Conservation (phyloP, 2,113 vertebrate genomes). For the Pseudonaja textilis region DNA sequence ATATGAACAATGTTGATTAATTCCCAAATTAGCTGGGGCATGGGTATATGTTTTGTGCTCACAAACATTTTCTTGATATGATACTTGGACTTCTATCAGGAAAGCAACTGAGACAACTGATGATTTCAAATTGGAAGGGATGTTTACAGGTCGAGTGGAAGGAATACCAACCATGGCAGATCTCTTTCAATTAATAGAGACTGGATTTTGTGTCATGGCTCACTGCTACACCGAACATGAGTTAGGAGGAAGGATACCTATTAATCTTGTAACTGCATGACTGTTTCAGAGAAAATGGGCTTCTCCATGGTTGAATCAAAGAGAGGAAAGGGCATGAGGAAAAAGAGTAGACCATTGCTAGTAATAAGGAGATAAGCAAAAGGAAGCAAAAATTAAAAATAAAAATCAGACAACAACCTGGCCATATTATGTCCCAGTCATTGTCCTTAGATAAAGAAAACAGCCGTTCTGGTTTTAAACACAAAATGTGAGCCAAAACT, state of each 20-base stretch:
- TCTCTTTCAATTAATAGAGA: not conserved
- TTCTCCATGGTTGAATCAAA: not conserved
- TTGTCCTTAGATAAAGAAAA: not conserved
- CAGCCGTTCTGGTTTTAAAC: not conserved
- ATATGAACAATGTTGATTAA: not conserved
- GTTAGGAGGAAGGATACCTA: not conserved
- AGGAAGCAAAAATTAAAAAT: not conserved
- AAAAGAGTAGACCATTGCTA: not conserved
- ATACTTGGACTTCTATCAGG: not conserved
- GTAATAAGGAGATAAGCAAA: slow-evolving; percentile 8
- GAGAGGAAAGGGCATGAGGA: not conserved
- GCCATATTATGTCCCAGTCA: not conserved
- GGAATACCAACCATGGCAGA: not conserved
- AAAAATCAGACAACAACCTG: not conserved
- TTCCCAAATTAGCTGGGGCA: not conserved
- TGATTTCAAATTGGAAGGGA: not conserved
- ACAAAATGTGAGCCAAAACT: not conserved
- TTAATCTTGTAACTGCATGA: not conserved
- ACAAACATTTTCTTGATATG: not conserved
- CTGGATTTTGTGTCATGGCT: fast-evolving
- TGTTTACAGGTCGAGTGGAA: not conserved
- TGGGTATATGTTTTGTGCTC: not conserved
- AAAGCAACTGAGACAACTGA: not conserved
- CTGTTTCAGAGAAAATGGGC: not conserved
- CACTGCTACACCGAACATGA: not conserved